Percentiles rank a stretch among this genome's conserved stretches.
Conservation (phyloP, 2,888 invertebrate species). For the Apodemia duryi region DNA sequence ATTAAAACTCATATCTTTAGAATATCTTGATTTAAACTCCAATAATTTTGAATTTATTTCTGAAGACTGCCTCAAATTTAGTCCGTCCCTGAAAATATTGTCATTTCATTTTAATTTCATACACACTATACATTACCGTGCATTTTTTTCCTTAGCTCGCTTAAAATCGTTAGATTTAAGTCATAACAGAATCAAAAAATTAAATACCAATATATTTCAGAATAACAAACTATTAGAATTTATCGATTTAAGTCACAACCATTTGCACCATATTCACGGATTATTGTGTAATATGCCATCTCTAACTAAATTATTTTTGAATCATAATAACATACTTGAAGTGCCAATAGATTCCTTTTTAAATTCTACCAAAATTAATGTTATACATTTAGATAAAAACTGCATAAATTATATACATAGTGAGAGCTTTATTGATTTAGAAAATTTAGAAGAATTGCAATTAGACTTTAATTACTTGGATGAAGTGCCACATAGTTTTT, state of each 20-base stretch:
- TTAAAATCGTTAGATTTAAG: constrained; percentile 92
- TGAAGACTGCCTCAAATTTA: constrained; percentile 90
- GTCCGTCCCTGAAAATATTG: constrained; percentile 88
- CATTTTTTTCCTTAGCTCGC: constrained; percentile 86
- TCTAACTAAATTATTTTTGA: constrained; percentile 88
- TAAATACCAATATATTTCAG: constrained; percentile 88
- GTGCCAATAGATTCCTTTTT: constrained; percentile 90
- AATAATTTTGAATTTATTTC: constrained; percentile 92
- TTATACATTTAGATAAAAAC: constrained; percentile 92
- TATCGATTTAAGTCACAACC: constrained; percentile 93
- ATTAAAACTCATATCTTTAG: constrained; percentile 85
- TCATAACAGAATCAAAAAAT: constrained; percentile 90
- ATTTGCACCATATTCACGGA: constrained; percentile 91
- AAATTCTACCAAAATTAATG: constrained; percentile 87
- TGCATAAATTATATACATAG: constrained; percentile 90
- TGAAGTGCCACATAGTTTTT: constrained; percentile 87
- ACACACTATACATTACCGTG: constrained; percentile 86
- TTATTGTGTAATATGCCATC: constrained; percentile 90
- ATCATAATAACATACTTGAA: constrained; percentile 94
- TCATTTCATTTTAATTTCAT: constrained; percentile 93
- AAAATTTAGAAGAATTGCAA: constrained; percentile 88
- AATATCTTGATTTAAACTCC: constrained; percentile 91
- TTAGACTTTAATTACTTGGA: constrained; percentile 92
- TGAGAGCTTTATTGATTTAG: constrained; percentile 86
- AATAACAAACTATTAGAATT: constrained; percentile 87